These are phyloP conservation scores for Apamea sordens DNA, from an alignment of 2,888 invertebrate genomes.

Conservation along the genomic window DNA sequence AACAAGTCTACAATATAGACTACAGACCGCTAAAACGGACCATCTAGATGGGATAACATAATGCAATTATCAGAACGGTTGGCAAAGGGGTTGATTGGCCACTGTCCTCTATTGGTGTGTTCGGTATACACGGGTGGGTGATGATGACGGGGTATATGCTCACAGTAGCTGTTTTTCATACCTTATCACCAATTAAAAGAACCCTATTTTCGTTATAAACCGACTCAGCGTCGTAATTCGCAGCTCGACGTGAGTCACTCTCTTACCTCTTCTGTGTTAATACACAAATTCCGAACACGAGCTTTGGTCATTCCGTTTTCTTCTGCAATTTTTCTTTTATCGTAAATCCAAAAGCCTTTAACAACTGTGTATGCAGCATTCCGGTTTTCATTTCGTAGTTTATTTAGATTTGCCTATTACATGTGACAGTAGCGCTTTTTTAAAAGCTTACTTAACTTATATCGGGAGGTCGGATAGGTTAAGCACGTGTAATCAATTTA, in stretches of 20 bases:
- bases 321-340: conserved; percentile 6
- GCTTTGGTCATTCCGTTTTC: neutral
- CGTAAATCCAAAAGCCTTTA: neutral
- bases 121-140: neutral
- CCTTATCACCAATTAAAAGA: neutral
- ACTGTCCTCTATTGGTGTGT: conserved; percentile 6
- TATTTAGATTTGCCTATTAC: conserved; percentile 41
- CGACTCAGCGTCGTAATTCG: neutral
- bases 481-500: conserved; percentile 43
- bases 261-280: neutral
- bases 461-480: conserved; percentile 26
- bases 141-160: neutral
- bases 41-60: conserved; percentile 23
- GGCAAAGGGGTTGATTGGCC: conserved; percentile 11
- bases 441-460: conserved; percentile 26
- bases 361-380: neutral
- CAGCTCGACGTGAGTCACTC: neutral
- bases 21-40: conserved; percentile 37
- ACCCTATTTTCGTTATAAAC: neutral
- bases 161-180: neutral
- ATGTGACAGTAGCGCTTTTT: conserved; percentile 38
- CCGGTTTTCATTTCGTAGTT: conserved; percentile 26
- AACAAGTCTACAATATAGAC: neutral
- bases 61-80: conserved; percentile 38
- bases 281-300: neutral